Evolutionary conservation across 1,140 invertebrate genomes (phyloP), one percentile per base, ranked within the genome.

Genomic region (Notospermus geniculatus): DNA sequence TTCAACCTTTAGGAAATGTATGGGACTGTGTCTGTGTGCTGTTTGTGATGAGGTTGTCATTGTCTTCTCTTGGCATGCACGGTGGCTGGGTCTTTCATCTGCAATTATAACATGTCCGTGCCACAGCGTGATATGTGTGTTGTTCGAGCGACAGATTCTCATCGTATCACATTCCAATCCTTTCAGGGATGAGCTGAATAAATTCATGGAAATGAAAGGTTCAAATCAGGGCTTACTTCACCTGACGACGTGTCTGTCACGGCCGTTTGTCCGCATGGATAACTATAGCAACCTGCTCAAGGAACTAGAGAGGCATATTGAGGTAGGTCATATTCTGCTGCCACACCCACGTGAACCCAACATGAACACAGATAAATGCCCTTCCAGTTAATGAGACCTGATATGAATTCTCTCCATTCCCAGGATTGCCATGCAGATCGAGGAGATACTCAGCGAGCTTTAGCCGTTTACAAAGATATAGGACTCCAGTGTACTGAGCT

Each of bases 391-490:
- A n/a, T n/a, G n/a, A n/a, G n/a, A n/a, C n/a, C n/a, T n/a, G n/a
- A n/a, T n/a, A n/a, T n/a, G n/a, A 15, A 28, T 9, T 30, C 9
- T 9, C 22, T 13, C 28, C 39, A 11, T 43, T 43, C n/a, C 39
- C 39, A 52, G 46, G 46, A 52, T 22, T 27, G 46, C 46, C 95
- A 99, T 82, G 87, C 91, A 1, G 97, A 99, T 82, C 84, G 95
- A 66, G 97, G 96, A 1, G 95, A 99, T 76, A 92, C 94, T 1
- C 95, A 98, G 78, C 84, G 96, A 64, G 94, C 94, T 46, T 90
- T 95, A 69, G 87, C 88, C 65, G 90, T 98, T 28, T 98, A 95
- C 80, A 92, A 94, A 78, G 93, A 98, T 72, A 91, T 98, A 72
- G 89, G 91, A 62, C 92, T 95, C 83, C 87, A 86, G 39, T 97